Evolutionary conservation across 1,140 invertebrate species (phyloP).

Genomic region (Bombus breviceps): DNA sequence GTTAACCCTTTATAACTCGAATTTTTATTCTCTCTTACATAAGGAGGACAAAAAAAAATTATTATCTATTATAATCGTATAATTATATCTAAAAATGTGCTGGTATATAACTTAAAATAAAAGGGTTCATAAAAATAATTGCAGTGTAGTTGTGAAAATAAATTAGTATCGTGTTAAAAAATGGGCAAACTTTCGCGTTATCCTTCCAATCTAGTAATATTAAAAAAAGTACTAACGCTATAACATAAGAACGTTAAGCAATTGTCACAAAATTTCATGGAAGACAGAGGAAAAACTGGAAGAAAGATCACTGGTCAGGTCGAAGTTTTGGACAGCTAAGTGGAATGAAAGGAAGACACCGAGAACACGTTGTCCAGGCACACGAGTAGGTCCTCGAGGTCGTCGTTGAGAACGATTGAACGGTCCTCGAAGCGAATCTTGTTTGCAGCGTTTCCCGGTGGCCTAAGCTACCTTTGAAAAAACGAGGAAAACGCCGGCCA

Average conservation of each 20-base stretch:
- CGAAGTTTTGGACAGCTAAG: background rate
- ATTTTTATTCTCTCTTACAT: background rate
- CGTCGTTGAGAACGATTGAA: conserved; percentile 51
- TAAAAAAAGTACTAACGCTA: no score
- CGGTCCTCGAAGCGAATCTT: conserved; percentile 58
- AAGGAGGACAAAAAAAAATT: background rate
- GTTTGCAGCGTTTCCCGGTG: conserved; percentile 52
- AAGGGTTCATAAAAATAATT: no score
- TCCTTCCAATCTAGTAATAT: background rate
- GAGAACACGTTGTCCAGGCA: conserved; percentile 37
- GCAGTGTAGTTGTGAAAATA: background rate
- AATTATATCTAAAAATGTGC: no score
- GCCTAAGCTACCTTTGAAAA: conserved; percentile 12
- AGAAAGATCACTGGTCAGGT: no score
- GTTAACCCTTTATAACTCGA: background rate
- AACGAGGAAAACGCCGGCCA: conserved; percentile 47
- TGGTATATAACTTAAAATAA: no score
- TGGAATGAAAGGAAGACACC: conserved; percentile 14
- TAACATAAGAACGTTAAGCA: no score
- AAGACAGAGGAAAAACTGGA: no score
- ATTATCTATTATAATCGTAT: no score
- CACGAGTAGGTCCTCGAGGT: conserved; percentile 51
- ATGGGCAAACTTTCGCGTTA: background rate
- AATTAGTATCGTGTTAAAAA: background rate
- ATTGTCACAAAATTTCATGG: background rate